These are phyloP conservation scores for Punctoribates punctum DNA, from an alignment of 2,888 invertebrate genomes.

Conservation along the genomic window DNA sequence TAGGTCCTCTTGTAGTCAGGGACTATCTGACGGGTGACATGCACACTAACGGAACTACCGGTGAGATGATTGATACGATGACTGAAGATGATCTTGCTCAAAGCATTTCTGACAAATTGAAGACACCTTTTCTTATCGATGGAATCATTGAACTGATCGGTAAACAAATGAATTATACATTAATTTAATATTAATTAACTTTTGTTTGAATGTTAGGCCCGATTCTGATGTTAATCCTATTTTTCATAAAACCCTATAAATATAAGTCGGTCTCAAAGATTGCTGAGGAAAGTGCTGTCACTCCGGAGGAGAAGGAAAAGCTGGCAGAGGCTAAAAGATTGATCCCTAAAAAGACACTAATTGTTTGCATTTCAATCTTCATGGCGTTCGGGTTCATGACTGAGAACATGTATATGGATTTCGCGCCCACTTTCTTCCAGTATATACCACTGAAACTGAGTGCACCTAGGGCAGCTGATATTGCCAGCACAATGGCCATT, in stretches of 20 bases:
- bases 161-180: not conserved
- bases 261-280: not conserved
- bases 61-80: too few relatives aligned
- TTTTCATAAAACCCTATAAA: not conserved
- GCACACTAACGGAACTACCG: not conserved
- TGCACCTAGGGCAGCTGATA: not conserved
- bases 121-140: not conserved
- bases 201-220: not conserved
- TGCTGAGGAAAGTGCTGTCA: not conserved
- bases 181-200: not conserved
- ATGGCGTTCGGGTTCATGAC: conserved; percentile 16
- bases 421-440: conserved; percentile 31
- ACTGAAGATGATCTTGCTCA: not conserved
- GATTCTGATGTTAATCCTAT: not conserved
- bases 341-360: not conserved
- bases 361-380: not conserved
- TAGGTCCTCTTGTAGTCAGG: conserved; percentile 35
- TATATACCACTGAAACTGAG: not conserved
- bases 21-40: conserved; percentile 25
- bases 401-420: conserved; percentile 33
- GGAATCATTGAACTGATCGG: conserved; percentile 16
- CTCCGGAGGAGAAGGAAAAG: not conserved
- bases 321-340: not conserved
- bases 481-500: not conserved
- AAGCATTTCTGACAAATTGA: not conserved